Percentiles rank a stretch among this genome's conserved stretches.
Conservation (phyloP, 2,113 vertebrate species). For the Taxidea taxus region DNA sequence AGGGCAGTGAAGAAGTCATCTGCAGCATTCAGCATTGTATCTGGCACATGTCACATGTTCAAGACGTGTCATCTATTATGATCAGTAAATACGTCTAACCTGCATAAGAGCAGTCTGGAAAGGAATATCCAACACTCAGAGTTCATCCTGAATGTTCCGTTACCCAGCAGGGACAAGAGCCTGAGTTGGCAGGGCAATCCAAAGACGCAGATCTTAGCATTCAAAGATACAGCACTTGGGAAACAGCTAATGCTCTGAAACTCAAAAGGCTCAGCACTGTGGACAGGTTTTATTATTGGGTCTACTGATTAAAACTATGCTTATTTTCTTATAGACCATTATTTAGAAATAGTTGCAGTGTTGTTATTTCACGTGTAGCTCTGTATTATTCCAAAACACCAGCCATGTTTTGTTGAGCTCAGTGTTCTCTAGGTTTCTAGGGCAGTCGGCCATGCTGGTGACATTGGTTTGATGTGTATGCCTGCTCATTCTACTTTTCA, state of each 20-base stretch:
- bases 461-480: background rate
- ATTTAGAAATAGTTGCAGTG: background rate
- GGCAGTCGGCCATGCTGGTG: background rate
- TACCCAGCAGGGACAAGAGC: background rate
- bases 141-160: background rate
- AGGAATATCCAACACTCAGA: background rate
- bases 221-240: background rate
- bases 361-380: background rate
- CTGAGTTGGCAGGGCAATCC: background rate
- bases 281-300: background rate
- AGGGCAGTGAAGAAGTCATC: background rate
- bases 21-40: background rate
- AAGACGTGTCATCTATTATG: background rate
- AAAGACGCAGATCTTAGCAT: background rate
- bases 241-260: background rate
- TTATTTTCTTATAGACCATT: background rate
- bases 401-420: background rate
- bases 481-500: background rate
- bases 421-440: background rate
- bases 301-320: background rate
- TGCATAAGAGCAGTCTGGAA: background rate
- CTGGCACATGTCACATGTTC: background rate
- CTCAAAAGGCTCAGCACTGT: fast-evolving
- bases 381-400: background rate
- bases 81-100: background rate